Percentiles rank a stretch among this genome's conserved stretches.
phyloP scores from a whole-genome alignment of 2,888 invertebrate genomes.

The Atethmia centrago region DNA sequence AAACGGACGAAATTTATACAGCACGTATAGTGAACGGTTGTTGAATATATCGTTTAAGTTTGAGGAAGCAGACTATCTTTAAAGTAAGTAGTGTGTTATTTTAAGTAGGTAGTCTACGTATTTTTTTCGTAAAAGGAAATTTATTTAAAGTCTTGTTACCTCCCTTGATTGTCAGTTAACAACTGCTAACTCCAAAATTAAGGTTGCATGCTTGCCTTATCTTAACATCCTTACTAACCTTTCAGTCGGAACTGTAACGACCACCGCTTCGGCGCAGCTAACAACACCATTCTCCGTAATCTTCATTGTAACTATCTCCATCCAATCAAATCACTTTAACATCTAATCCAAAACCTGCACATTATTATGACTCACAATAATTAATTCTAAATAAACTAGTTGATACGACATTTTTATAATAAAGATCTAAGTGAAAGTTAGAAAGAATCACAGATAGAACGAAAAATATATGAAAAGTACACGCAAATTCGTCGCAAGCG shows the following conservation, averaged over 20 bases:
- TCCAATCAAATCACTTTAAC: conserved; percentile 50
- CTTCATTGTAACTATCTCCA: conserved; percentile 75
- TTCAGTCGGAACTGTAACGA: conserved; percentile 49
- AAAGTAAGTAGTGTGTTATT: neutral
- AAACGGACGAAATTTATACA: conserved; percentile 7
- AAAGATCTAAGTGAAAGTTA: conserved; percentile 18
- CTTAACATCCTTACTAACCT: conserved; percentile 70
- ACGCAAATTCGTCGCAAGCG: conserved; percentile 74
- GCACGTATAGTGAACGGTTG: neutral
- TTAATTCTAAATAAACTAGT: conserved; percentile 41
- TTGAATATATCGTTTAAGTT: neutral
- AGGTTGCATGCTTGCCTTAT: conserved; percentile 24
- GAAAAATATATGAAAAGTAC: conserved; percentile 51
- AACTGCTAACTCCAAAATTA: conserved; percentile 17
- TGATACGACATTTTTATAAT: conserved; percentile 39
- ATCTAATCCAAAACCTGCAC: conserved; percentile 27
- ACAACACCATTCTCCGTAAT: conserved; percentile 77
- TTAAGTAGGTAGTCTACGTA: neutral
- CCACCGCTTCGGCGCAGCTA: conserved; percentile 65
- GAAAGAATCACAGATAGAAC: conserved; percentile 4
- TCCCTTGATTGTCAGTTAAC: neutral
- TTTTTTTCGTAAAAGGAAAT: neutral
- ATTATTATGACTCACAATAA: conserved; percentile 36
- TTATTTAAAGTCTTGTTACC: neutral
- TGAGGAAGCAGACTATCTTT: neutral